These are phyloP conservation scores for Synergus laeviventris DNA, from an alignment of 2,888 invertebrate genomes.

Conservation along the genomic window DNA sequence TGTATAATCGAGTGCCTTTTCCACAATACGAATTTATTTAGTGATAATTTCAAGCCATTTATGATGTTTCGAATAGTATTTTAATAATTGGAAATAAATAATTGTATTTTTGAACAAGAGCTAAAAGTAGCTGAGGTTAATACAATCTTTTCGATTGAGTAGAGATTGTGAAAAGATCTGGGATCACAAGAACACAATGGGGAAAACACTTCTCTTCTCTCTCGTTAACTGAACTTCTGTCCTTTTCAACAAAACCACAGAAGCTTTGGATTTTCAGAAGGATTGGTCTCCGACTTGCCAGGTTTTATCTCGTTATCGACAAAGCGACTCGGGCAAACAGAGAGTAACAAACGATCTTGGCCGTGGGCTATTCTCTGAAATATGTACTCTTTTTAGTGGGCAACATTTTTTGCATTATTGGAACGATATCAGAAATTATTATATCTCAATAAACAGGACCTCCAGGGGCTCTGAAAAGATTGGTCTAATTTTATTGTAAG, in stretches of 20 bases:
- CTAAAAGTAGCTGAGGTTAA: neutral
- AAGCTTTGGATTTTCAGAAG: neutral
- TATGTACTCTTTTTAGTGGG: neutral
- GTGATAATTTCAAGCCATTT: too few species aligned
- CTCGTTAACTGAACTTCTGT: neutral
- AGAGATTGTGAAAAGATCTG: neutral
- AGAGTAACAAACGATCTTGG: conserved; percentile 56
- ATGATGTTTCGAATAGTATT: too few species aligned
- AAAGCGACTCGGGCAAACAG: conserved; percentile 56
- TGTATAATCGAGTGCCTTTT: too few species aligned
- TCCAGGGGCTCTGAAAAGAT: neutral
- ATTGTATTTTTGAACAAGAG: neutral
- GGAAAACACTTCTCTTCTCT: neutral
- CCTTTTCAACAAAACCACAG: neutral
- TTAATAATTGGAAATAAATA: neutral
- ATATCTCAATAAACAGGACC: neutral
- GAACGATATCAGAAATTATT: neutral
- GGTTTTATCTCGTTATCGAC: conserved; percentile 63
- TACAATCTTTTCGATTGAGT: neutral
- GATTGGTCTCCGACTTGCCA: conserved; percentile 8
- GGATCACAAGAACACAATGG: neutral
- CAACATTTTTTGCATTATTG: neutral
- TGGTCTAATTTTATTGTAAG: too few species aligned
- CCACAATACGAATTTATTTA: too few species aligned
- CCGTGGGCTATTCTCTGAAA: neutral